Evolutionary conservation across 2,113 vertebrate species (phyloP).

Genomic region (Siniperca knerii): DNA sequence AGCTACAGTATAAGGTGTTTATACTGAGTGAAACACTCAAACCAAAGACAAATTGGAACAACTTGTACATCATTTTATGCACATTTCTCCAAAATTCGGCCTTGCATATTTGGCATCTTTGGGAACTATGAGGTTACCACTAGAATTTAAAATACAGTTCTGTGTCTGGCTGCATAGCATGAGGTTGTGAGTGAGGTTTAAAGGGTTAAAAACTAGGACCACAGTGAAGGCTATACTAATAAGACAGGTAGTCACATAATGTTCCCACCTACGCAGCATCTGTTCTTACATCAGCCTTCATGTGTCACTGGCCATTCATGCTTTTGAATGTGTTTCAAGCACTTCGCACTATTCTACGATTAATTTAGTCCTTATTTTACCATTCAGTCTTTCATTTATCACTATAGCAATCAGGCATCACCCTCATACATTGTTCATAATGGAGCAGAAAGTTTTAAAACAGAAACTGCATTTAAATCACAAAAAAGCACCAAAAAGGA

Average conservation of each 20-base stretch:
- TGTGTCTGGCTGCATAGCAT: background rate
- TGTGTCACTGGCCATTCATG: background rate
- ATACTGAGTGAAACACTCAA: background rate
- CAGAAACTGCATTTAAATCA: conserved; percentile 22
- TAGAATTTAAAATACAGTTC: background rate
- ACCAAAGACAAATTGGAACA: background rate
- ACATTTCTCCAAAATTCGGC: background rate
- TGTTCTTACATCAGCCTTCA: conserved; percentile 15
- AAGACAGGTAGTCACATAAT: conserved; percentile 2
- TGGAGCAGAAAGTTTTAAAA: background rate
- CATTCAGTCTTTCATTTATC: background rate
- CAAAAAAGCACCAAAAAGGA: conserved; percentile 14
- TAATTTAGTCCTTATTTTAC: background rate
- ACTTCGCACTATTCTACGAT: background rate
- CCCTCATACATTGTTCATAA: background rate
- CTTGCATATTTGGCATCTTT: background rate
- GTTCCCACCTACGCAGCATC: conserved; percentile 10
- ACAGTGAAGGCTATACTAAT: background rate
- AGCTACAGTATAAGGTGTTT: background rate
- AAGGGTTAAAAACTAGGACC: background rate
- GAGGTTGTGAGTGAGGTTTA: background rate
- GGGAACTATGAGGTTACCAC: background rate
- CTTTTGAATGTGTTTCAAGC: conserved; percentile 14
- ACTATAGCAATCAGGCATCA: background rate
- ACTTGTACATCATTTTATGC: background rate